A percentile compares a stretch with the other conserved stretches of the same genome.
Conservation (phyloP, 2,888 invertebrate genomes). For the Caenorhabditis sinica region DNA sequence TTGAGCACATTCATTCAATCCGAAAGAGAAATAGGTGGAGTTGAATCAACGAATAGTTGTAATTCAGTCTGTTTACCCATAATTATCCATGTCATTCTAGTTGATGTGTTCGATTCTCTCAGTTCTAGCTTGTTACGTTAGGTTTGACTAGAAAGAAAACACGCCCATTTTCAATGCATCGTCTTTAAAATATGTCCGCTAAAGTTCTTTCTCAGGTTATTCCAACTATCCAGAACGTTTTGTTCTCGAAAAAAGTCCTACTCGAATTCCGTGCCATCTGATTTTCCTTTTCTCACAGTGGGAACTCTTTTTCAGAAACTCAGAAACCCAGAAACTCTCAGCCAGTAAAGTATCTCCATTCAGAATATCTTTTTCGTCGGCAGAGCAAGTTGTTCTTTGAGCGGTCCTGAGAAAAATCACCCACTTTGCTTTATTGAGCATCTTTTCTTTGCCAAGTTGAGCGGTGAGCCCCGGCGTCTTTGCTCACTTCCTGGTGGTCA, state of each 20-base stretch:
- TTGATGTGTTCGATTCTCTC: background rate
- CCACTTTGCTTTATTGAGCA: constrained; percentile 41
- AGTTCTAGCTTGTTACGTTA: background rate
- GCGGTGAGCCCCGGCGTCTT: background rate
- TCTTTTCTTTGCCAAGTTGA: constrained; percentile 23
- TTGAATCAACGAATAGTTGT: too few relatives aligned
- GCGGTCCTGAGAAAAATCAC: constrained; percentile 14
- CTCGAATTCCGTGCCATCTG: background rate
- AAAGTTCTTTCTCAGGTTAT: background rate
- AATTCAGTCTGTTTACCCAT: background rate
- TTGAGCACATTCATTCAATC: too few relatives aligned
- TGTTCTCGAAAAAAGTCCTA: background rate
- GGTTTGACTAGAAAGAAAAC: background rate
- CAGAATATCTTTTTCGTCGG: background rate
- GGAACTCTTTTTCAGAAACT: background rate
- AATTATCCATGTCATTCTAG: background rate
- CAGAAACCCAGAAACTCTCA: background rate
- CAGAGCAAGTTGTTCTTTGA: constrained; percentile 3
- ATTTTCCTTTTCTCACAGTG: constrained; percentile 17
- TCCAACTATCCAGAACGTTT: background rate
- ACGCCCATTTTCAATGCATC: background rate
- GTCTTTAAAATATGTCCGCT: background rate
- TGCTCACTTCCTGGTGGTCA: constrained; percentile 21
- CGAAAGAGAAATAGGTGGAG: too few relatives aligned
- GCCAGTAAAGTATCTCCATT: background rate